phyloP scores from a whole-genome alignment of 1,140 invertebrate genomes.

The Gryon sp. region DNA sequence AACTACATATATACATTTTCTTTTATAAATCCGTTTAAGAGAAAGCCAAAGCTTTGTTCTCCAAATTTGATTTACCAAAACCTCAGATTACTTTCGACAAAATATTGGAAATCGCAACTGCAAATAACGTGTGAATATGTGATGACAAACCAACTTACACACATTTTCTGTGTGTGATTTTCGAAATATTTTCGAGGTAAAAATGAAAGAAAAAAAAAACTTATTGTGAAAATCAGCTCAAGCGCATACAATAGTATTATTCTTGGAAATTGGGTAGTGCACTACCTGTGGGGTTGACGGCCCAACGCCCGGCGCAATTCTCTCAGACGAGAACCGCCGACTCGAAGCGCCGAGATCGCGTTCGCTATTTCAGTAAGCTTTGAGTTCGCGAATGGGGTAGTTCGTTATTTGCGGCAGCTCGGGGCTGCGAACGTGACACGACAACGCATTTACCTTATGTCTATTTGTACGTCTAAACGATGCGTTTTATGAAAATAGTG shows the following conservation, averaged over 20 bases:
- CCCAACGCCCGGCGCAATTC: constrained; percentile 56
- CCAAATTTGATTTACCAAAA: no score
- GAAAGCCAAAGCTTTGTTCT: no score
- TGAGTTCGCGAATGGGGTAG: constrained; percentile 62
- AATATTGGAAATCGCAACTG: no score
- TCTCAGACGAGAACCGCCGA: constrained; percentile 21
- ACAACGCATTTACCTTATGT: constrained; percentile 8
- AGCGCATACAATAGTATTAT: constrained; percentile 19
- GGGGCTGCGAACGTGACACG: constrained; percentile 45
- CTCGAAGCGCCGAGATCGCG: constrained; percentile 36
- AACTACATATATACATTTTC: no score
- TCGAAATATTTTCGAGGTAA: no score
- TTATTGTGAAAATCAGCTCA: background rate
- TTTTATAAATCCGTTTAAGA: no score
- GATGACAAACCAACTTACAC: no score
- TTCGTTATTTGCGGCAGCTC: constrained; percentile 59
- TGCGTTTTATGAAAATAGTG: no score
- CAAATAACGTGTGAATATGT: no score
- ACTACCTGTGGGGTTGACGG: constrained; percentile 53
- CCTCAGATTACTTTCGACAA: no score
- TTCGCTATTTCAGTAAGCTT: constrained; percentile 55
- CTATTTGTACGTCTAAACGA: background rate
- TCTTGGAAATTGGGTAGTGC: constrained; percentile 30
- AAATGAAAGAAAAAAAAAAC: no score
- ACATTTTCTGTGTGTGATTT: background rate